Evolutionary conservation across 1,140 invertebrate species (phyloP), one percentile per base, ranked within the genome.

Genomic region (Pseudomyrmex flavicornis): DNA sequence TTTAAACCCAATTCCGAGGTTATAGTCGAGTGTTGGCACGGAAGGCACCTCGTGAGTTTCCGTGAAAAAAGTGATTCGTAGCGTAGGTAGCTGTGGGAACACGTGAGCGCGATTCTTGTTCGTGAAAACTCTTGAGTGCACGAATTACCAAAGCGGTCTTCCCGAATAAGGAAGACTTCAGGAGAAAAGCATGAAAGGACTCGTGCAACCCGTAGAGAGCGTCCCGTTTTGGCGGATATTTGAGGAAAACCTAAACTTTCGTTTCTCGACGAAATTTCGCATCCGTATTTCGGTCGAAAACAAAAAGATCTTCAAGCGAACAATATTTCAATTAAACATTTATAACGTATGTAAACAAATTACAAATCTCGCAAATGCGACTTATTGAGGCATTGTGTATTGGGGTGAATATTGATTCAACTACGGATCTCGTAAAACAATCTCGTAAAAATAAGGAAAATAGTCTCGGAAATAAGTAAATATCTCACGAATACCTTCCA

Each of bases 1-100:
- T 93, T 93, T 76, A 93, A 90, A 92, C 84, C 87, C 91, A 93
- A 92, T 93, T 92, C 88, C 89, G 79, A 46, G 79, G 79, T 88
- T 89, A 88, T 63, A 69, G 66, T 35, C 69, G 70, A 79, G 58
- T 22, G 74, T 59, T 83, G 62, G 73, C 85, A 80, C 52, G 83
- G 9, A 26, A 70, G 61, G 46, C 61, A 26, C 68, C 65, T 54
- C 12, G 35, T 13, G 44, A 58, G 5, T 46, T 35, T 69, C 2
- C 75, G 63, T n/a, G 22, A 72, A 80, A 50, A 54, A 59, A 61
- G 76, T 72, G 44, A 72, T 72, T 70, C 66, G 63, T 68, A 77
- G 62, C 26, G 22, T 69, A 17, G 52, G 22, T 69, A 17, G 52
- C 13, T 12, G 46, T 20, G 50, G 13, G 52, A n/a, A 70, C 66